phyloP scores from a whole-genome alignment of 2,888 invertebrate species.

The Xestia rhomboidea region DNA sequence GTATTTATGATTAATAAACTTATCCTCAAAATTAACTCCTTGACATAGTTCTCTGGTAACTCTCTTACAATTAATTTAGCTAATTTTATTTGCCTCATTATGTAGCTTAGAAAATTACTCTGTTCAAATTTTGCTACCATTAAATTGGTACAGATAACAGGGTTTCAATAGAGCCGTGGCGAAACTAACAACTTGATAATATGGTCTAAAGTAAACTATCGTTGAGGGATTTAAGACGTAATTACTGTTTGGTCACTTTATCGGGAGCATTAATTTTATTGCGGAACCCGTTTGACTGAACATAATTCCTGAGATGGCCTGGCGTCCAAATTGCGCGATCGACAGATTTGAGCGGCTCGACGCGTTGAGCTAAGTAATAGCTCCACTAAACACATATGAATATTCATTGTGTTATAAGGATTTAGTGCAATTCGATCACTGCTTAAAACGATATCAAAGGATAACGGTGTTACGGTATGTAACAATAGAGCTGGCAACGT shows the following conservation, averaged over 20 bases:
- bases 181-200: conserved; percentile 56
- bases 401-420: conserved; percentile 71
- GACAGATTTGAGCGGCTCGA: conserved; percentile 60
- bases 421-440: conserved; percentile 66
- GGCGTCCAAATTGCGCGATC: conserved; percentile 64
- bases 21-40: conserved; percentile 55
- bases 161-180: conserved; percentile 40
- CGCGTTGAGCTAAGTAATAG: conserved; percentile 70
- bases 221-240: conserved; percentile 50
- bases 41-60: conserved; percentile 48
- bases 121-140: conserved; percentile 42
- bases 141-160: conserved; percentile 52
- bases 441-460: conserved; percentile 61
- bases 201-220: conserved; percentile 48
- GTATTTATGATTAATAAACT: conserved; percentile 51
- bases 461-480: conserved; percentile 38
- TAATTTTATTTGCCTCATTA: conserved; percentile 51
- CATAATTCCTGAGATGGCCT: conserved; percentile 49
- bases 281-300: conserved; percentile 48
- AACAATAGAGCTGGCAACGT: conserved; percentile 39
- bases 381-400: conserved; percentile 64
- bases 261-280: conserved; percentile 55
- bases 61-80: conserved; percentile 44
- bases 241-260: conserved; percentile 54
- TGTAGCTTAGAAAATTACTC: conserved; percentile 48